Evolutionary conservation across 2,113 vertebrate genomes (phyloP).

Genomic region (Coptodon rendalli): DNA sequence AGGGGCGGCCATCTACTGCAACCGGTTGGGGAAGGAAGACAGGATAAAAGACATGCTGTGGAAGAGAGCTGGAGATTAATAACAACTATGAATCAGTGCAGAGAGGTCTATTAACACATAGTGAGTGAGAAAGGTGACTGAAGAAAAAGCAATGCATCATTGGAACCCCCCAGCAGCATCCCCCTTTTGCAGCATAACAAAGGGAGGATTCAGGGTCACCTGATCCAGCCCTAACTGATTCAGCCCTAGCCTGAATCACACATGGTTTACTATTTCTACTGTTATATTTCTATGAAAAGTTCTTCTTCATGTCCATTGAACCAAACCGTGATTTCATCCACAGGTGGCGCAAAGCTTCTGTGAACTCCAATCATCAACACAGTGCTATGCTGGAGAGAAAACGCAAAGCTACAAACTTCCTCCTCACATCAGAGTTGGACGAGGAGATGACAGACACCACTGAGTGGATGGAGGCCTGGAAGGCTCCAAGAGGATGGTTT

Average conservation of each 20-base stretch:
- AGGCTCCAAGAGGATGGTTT: neutral
- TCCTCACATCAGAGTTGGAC: neutral
- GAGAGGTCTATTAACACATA: neutral
- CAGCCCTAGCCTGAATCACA: neutral
- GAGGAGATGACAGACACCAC: neutral
- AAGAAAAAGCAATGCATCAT: neutral
- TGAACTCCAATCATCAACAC: conserved; percentile 35
- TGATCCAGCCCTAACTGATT: neutral
- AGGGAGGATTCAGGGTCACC: neutral
- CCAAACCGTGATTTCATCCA: neutral
- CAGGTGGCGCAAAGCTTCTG: conserved; percentile 44
- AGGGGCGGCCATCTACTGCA: accelerated
- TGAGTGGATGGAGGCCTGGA: conserved; percentile 47
- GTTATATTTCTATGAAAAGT: neutral
- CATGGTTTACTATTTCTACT: neutral
- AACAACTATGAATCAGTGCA: neutral
- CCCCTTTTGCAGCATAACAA: neutral
- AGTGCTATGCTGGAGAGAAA: neutral
- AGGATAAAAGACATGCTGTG: neutral
- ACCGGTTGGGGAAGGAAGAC: neutral
- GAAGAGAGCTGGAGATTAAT: neutral
- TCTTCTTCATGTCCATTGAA: neutral
- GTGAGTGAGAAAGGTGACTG: neutral
- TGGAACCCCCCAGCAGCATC: neutral
- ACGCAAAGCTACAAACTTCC: neutral